Conservation (phyloP, 2,888 invertebrate genomes). For the Mythimna pallens region DNA sequence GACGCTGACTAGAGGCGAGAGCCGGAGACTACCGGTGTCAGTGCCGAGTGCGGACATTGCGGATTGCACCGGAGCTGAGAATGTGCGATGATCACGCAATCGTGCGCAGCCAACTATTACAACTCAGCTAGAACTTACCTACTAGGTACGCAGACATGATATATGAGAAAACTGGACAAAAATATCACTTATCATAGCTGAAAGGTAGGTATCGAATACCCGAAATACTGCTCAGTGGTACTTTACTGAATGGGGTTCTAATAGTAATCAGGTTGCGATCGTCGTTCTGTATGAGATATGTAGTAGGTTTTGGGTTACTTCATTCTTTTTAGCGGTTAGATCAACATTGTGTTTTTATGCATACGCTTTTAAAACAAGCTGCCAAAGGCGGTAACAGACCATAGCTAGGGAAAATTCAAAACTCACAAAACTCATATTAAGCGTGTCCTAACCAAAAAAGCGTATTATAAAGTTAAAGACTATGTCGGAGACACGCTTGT, state of each 20-base stretch:
- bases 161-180: constrained; percentile 10
- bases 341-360: neutral
- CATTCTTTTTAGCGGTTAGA: neutral
- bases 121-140: neutral
- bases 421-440: too few species aligned
- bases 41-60: constrained; percentile 21
- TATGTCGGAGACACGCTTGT: too few species aligned
- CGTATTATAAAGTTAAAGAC: too few species aligned
- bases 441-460: too few species aligned
- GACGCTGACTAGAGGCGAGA: neutral
- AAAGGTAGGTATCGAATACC: neutral
- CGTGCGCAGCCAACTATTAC: constrained; percentile 15
- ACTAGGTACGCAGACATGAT: neutral
- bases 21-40: neutral
- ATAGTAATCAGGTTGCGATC: too few species aligned
- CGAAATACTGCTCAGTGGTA: neutral
- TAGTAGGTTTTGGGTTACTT: neutral
- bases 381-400: too few species aligned
- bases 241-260: neutral
- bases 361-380: too few species aligned
- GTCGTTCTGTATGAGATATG: neutral
- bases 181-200: neutral
- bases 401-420: too few species aligned
- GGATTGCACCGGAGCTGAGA: constrained; percentile 33
- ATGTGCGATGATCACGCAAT: constrained; percentile 41